A percentile compares a stretch with the other conserved stretches of the same genome.
These are phyloP conservation scores for Oopsacas minuta DNA, from an alignment of 37 sponge, comb jelly and placozoan species.

Conservation along the genomic window DNA sequence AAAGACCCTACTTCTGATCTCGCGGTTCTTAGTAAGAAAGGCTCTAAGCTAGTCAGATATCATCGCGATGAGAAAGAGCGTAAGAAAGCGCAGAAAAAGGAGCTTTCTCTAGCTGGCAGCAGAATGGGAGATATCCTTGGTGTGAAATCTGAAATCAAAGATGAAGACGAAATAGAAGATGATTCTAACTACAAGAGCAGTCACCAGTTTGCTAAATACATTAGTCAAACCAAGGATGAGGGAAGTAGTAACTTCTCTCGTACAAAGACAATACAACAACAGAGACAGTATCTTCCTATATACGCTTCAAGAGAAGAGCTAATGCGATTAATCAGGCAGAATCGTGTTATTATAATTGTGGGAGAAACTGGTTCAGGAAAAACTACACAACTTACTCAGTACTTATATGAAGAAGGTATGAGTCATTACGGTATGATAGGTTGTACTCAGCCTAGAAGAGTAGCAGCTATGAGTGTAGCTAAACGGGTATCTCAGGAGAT, in stretches of 20 bases:
- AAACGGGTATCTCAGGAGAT: conserved; percentile 94
- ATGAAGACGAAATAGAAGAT: conserved; percentile 37
- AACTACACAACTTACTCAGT: conserved; percentile 98
- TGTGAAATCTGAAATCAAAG: conserved; percentile 71
- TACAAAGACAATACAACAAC: conserved; percentile 74
- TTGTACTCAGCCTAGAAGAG: conserved; percentile 97
- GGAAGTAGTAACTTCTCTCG: conserved; percentile 86
- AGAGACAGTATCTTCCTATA: conserved; percentile 88
- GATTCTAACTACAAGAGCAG: conserved; percentile 63
- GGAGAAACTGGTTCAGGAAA: conserved; percentile 99
- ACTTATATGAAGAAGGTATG: conserved; percentile 90
- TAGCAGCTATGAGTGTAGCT: conserved; percentile 99
- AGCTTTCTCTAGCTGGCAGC: conserved; percentile 94
- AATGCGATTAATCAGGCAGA: conserved; percentile 73
- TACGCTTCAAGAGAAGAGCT: conserved; percentile 78
- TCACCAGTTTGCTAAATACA: conserved; percentile 87
- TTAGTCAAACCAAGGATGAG: conserved; percentile 43
- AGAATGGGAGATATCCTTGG: conserved; percentile 85
- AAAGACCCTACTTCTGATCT: conserved; percentile 97
- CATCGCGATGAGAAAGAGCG: conserved; percentile 92
- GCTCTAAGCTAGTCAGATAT: conserved; percentile 67
- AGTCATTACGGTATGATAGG: conserved; percentile 83
- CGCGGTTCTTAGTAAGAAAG: conserved; percentile 83
- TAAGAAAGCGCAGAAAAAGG: conserved; percentile 90
- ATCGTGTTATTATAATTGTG: conserved; percentile 87